These are phyloP conservation scores for Gymnothorax javanicus DNA, from an alignment of 2,797 vertebrate genomes.

Conservation along the genomic window DNA sequence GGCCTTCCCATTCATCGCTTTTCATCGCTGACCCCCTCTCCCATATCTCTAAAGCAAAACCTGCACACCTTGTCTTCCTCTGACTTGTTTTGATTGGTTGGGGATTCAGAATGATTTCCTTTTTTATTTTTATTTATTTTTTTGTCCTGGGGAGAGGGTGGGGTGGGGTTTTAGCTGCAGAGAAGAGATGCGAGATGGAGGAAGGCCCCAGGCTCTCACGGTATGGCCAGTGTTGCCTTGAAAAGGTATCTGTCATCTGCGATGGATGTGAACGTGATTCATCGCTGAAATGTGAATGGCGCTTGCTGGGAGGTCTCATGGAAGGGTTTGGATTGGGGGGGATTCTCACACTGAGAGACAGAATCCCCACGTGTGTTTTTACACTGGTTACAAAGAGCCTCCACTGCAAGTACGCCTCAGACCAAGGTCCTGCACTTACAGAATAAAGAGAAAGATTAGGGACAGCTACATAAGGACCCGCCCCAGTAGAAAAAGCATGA, in stretches of 20 bases:
- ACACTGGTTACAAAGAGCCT: constrained; percentile 26
- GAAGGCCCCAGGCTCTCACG: constrained; percentile 64
- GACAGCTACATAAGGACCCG: background rate
- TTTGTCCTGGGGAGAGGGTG: constrained; percentile 39
- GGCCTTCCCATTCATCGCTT: constrained; percentile 71
- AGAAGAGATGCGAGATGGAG: constrained; percentile 63
- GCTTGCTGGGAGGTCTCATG: constrained; percentile 70
- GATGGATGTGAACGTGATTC: constrained; percentile 62
- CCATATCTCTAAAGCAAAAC: constrained; percentile 61
- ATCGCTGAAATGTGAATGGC: constrained; percentile 60
- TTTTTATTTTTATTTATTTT: constrained; percentile 62
- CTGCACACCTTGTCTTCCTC: constrained; percentile 66
- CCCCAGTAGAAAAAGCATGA: background rate
- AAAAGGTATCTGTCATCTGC: constrained; percentile 69
- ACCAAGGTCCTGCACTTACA: background rate
- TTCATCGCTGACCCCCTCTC: constrained; percentile 69
- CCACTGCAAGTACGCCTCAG: background rate
- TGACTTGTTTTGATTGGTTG: constrained; percentile 74
- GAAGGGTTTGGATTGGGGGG: constrained; percentile 58
- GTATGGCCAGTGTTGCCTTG: constrained; percentile 62
- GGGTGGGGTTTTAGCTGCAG: constrained; percentile 28
- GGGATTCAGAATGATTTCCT: constrained; percentile 69
- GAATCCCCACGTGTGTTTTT: constrained; percentile 64
- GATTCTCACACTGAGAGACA: constrained; percentile 48
- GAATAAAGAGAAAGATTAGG: background rate